Evolutionary conservation across 2,113 vertebrate species (phyloP).

Genomic region (Peromyscus polionotus): DNA sequence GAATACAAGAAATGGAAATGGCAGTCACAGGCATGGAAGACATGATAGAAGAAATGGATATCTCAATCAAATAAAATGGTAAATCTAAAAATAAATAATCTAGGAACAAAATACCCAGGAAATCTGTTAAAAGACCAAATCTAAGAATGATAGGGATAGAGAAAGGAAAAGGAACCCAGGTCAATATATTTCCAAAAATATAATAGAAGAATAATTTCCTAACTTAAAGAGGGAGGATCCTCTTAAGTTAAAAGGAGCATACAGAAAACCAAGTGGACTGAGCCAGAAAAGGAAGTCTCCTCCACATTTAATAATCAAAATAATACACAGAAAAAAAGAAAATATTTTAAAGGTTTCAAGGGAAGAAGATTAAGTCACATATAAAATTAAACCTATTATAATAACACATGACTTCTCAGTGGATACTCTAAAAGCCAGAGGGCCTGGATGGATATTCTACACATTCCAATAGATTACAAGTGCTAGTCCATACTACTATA

Average conservation of each 20-base stretch:
- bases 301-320: not conserved
- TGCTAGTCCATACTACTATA: not conserved
- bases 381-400: too few relatives aligned
- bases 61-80: not conserved
- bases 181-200: not conserved
- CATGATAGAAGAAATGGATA: not conserved
- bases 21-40: not conserved
- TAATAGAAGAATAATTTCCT: not conserved
- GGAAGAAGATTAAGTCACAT: too few relatives aligned
- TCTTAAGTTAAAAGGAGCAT: not conserved
- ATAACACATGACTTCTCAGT: not conserved
- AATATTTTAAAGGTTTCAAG: not conserved
- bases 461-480: not conserved
- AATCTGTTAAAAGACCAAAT: not conserved
- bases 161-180: not conserved
- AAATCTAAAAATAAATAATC: not conserved
- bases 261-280: not conserved
- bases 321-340: not conserved
- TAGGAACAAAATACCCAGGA: not conserved
- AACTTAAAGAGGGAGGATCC: not conserved
- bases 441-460: not conserved
- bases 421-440: too few relatives aligned
- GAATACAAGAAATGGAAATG: not conserved
- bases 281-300: not conserved
- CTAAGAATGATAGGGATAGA: not conserved